Conservation (phyloP, 2,888 invertebrate species). For the Dysmachus trigonus region DNA sequence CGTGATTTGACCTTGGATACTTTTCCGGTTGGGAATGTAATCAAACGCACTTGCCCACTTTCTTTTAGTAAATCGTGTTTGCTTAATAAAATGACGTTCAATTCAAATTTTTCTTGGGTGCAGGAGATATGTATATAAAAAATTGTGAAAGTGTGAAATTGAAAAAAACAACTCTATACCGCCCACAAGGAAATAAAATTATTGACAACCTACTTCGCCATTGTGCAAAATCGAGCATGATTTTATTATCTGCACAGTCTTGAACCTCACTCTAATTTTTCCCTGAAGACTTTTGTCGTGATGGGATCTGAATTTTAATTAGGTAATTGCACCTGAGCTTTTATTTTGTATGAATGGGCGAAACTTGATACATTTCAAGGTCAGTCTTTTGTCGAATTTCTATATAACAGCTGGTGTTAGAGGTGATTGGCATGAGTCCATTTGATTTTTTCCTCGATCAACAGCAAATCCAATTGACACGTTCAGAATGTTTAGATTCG, state of each 20-base stretch:
- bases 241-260: background rate
- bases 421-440: background rate
- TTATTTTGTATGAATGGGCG: background rate
- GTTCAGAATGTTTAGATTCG: conserved; percentile 44
- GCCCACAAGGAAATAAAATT: background rate
- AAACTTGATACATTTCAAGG: background rate
- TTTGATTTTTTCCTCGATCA: background rate
- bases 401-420: background rate
- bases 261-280: background rate
- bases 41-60: no score
- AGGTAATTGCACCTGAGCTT: background rate
- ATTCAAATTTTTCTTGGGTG: no score
- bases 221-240: background rate
- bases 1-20: no score
- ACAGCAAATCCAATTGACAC: background rate
- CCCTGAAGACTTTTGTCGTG: background rate
- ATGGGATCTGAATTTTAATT: conserved; percentile 20
- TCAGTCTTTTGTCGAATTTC: background rate
- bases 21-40: no score
- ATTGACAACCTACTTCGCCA: no score
- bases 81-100: no score
- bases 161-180: background rate
- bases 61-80: no score
- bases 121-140: no score
- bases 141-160: no score